These are phyloP conservation scores for Brachypalpus laphriformis DNA, from an alignment of 2,888 invertebrate genomes.

Conservation along the genomic window DNA sequence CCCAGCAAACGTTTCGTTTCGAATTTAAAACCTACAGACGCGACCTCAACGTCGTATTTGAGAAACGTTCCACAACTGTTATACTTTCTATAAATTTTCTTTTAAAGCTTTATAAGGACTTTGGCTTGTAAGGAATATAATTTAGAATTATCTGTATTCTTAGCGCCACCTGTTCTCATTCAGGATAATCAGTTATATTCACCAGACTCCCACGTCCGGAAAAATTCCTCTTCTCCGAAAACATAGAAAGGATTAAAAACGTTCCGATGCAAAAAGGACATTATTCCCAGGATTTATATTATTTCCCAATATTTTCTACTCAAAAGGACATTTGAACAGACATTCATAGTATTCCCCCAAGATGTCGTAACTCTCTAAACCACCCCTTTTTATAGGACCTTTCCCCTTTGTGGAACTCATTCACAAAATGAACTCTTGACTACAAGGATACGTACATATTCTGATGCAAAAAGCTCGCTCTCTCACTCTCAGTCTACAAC, in stretches of 20 bases:
- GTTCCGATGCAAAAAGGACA: neutral
- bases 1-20: neutral
- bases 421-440: neutral
- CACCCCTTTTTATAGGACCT: neutral
- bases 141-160: too few relatives aligned
- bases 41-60: neutral
- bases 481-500: neutral
- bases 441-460: neutral
- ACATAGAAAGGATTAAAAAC: neutral
- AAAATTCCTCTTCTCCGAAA: neutral
- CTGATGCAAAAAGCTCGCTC: slow-evolving; percentile 1
- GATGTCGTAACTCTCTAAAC: neutral
- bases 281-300: neutral
- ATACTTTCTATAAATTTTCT: neutral
- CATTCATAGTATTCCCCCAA: neutral
- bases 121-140: too few relatives aligned
- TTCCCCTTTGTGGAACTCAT: slow-evolving; percentile 23
- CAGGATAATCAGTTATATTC: neutral
- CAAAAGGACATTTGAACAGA: neutral
- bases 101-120: neutral
- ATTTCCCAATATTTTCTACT: neutral
- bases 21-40: neutral
- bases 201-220: neutral
- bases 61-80: neutral
- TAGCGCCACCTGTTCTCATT: neutral